Evolutionary conservation across 2,888 invertebrate species (phyloP).

Genomic region (Yponomeuta malinellus): DNA sequence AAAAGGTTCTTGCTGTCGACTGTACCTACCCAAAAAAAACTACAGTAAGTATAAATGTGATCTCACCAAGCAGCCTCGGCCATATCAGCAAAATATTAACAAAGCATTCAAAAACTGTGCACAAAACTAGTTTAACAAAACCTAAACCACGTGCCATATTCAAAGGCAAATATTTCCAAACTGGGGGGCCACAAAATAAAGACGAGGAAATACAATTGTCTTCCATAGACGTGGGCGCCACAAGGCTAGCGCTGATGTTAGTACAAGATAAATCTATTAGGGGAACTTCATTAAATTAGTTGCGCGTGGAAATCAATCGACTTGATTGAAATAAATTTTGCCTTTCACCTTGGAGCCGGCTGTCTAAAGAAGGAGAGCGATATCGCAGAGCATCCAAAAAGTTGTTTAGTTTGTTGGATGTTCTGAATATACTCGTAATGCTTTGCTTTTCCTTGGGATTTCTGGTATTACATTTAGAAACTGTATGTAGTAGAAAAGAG

Average conservation of each 20-base stretch:
- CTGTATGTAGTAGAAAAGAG: too few species aligned
- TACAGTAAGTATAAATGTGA: neutral
- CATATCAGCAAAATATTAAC: conserved; percentile 25
- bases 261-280: conserved; percentile 11
- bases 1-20: too few species aligned
- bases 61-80: conserved; percentile 40
- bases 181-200: conserved; percentile 24
- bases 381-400: too few species aligned
- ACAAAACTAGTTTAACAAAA: conserved; percentile 25
- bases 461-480: too few species aligned
- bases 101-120: conserved; percentile 24
- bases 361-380: too few species aligned
- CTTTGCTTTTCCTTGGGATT: too few species aligned
- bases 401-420: too few species aligned
- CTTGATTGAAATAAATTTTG: neutral
- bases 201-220: conserved; percentile 29
- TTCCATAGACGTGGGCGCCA: conserved; percentile 33
- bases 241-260: conserved; percentile 26
- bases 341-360: neutral
- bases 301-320: neutral
- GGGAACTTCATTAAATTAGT: neutral
- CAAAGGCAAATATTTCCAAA: conserved; percentile 25
- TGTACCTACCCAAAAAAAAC: too few species aligned
- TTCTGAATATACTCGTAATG: too few species aligned
- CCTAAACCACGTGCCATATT: conserved; percentile 32